A percentile compares a stretch with the other conserved stretches of the same genome.
Conservation (phyloP, 2,888 invertebrate genomes). For the Idaea straminata region DNA sequence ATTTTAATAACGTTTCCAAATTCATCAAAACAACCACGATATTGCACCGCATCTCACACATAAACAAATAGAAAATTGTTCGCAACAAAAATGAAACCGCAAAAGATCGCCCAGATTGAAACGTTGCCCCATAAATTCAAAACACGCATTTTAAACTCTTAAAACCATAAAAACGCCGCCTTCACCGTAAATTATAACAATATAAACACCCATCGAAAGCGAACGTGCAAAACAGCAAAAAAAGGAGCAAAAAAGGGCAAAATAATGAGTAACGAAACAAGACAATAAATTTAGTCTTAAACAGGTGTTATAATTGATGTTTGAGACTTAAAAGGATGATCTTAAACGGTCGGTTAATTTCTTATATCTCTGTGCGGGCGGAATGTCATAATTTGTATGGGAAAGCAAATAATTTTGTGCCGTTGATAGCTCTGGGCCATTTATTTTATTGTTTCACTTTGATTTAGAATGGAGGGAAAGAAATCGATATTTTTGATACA, state of each 20-base stretch:
- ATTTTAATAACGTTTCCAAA: background rate
- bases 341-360: slow-evolving; percentile 62
- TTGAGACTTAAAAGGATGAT: slow-evolving; percentile 64
- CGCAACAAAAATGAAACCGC: slow-evolving; percentile 42
- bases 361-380: slow-evolving; percentile 59
- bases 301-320: slow-evolving; percentile 79
- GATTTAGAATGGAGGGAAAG: background rate
- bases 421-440: slow-evolving; percentile 31
- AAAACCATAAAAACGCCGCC: slow-evolving; percentile 64
- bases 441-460: slow-evolving; percentile 23
- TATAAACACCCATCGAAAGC: slow-evolving; percentile 60
- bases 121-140: slow-evolving; percentile 67
- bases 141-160: slow-evolving; percentile 63
- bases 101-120: slow-evolving; percentile 72
- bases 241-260: slow-evolving; percentile 11
- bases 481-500: background rate
- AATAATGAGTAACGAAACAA: slow-evolving; percentile 71
- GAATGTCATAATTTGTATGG: slow-evolving; percentile 70
- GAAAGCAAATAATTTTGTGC: slow-evolving; percentile 52
- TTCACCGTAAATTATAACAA: slow-evolving; percentile 68
- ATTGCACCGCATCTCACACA: slow-evolving; percentile 33
- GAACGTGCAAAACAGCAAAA: slow-evolving; percentile 44
- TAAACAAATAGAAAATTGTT: slow-evolving; percentile 49
- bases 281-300: slow-evolving; percentile 74
- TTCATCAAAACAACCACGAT: slow-evolving; percentile 15